These are phyloP conservation scores for Drosophila infuscata DNA, from an alignment of 2,888 invertebrate species.

Conservation along the genomic window DNA sequence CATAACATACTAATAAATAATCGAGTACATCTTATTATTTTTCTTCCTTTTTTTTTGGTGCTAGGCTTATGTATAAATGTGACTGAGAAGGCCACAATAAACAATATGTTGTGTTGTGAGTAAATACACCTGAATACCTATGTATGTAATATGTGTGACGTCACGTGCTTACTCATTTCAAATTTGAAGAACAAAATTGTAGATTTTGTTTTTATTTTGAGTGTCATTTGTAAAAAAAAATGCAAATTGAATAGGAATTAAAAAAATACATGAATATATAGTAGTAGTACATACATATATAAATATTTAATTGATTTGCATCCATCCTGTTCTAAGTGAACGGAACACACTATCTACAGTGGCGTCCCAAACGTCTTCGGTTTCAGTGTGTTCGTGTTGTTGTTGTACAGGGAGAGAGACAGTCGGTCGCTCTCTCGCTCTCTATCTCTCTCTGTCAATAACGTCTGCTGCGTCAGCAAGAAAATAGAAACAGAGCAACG, in stretches of 20 bases:
- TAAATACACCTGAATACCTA: not conserved
- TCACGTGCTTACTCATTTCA: slow-evolving; percentile 28
- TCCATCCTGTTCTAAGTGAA: slow-evolving; percentile 24
- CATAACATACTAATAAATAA: slow-evolving; percentile 35
- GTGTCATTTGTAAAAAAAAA: slow-evolving; percentile 26
- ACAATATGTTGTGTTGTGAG: slow-evolving; percentile 18
- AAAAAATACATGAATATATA: not conserved
- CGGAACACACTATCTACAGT: slow-evolving; percentile 32
- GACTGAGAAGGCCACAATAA: slow-evolving; percentile 6
- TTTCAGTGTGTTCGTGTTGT: slow-evolving; percentile 11
- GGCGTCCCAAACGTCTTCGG: slow-evolving; percentile 26
- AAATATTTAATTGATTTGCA: slow-evolving; percentile 47
- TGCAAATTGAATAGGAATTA: slow-evolving; percentile 16
- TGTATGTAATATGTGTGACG: slow-evolving; percentile 28
- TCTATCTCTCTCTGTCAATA: slow-evolving; percentile 5
- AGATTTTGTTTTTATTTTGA: slow-evolving; percentile 1
- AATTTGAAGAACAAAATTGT: not conserved
- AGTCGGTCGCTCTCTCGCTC: slow-evolving; percentile 13
- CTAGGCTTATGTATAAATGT: slow-evolving; percentile 1
- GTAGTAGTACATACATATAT: too few relatives aligned
- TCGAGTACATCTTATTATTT: slow-evolving; percentile 1
- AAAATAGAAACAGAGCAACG: slow-evolving; percentile 60
- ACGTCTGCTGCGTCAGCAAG: slow-evolving; percentile 76
- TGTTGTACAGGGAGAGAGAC: slow-evolving; percentile 8
- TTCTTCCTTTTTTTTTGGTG: not conserved